Evolutionary conservation across 1,140 invertebrate genomes (phyloP), one percentile per base, ranked within the genome.

Genomic region (Mycetomoellerius zeteki): DNA sequence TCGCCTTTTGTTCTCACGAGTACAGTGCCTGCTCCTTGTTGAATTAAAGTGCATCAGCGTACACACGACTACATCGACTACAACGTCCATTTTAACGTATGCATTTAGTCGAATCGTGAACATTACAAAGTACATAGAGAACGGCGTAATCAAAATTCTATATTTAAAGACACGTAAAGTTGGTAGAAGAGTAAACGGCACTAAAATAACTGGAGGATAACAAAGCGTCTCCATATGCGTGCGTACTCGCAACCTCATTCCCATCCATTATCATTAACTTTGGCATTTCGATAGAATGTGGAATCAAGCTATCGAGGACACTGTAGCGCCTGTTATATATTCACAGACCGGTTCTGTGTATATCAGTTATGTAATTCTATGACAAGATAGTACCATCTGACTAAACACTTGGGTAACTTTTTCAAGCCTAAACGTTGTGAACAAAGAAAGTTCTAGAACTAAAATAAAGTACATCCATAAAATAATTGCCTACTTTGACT

Each of bases 201-300:
- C 62, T 73, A 76, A 89, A 86, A 85, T 56, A 82, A 65, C 56
- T 33, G 47, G 37, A 56, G 16, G 1, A 58, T 73, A 12, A 12
- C 27, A 54, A 52, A 85, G 50, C 30, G 19, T 69, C 65, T 21
- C 16, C 8, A 19, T 30, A 73, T 73, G 73, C 67, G 58, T 62
- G 78, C 64, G 43, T 65, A 75, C 76, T 37, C 62, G 27, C n/a
- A 60, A 64, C 72, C 84, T 75, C 72, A 75, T 91, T 91, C 82
- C 19, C 82, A 78, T 84, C 77, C 77, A 88, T 86, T 54, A 76
- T 73, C 77, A 88, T 86, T 54, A 76, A 47, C 76, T 86, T 43
- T 84, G 82, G 24, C 64, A 91, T 91, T 91, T 86, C 64, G 67
- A 78, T 90, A n/a, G 30, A 47, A 86, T 56, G 19, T 33, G 21